Evolutionary conservation across 2,888 invertebrate genomes (phyloP), one percentile per base, ranked within the genome.

Genomic region (Crepidodera aurea): DNA sequence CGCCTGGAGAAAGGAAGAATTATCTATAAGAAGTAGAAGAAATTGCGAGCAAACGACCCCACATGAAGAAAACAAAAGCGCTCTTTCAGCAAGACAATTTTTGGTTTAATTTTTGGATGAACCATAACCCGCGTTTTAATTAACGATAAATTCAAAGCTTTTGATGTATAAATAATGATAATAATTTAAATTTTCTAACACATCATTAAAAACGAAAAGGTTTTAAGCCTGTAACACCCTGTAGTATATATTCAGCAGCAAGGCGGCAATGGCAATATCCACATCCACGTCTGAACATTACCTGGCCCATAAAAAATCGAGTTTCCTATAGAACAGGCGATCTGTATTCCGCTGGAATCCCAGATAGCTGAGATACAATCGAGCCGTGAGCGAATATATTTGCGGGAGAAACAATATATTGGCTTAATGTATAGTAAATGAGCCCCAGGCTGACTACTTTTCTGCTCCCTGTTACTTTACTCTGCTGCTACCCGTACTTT

Each of bases 211-310:
- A n/a, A n/a, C n/a, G n/a, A n/a, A n/a, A n/a, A n/a, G n/a, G n/a
- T n/a, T n/a, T n/a, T n/a, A n/a, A n/a, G n/a, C n/a, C n/a, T 22
- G 2, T 22, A 32, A 46, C 46, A 44, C 34, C 51, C 32, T 60
- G 40, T 44, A 53, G 18, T 25, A 61, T 70, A 66, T 65, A 65
- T 69, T 60, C 68, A 50, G 53, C 48, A 53, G 42, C 40, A 65
- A 56, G 46, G 65, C 63, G 71, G 74, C 75, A 77, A 77, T 78
- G 46, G 32, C 42, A 56, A 48, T 57, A 57, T 57, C 57, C 57
- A 48, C 48, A 77, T 77, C 78, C 77, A 77, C 78, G 78, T 78
- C 75, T 74, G 77, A 75, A 73, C 78, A 77, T 79, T 79, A 78
- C 77, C 75, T 78, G 75, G 71, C 73, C 75, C 76, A 75, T 78